Evolutionary conservation across 2,888 invertebrate species (phyloP).

Genomic region (Torymus aiolomorphi): DNA sequence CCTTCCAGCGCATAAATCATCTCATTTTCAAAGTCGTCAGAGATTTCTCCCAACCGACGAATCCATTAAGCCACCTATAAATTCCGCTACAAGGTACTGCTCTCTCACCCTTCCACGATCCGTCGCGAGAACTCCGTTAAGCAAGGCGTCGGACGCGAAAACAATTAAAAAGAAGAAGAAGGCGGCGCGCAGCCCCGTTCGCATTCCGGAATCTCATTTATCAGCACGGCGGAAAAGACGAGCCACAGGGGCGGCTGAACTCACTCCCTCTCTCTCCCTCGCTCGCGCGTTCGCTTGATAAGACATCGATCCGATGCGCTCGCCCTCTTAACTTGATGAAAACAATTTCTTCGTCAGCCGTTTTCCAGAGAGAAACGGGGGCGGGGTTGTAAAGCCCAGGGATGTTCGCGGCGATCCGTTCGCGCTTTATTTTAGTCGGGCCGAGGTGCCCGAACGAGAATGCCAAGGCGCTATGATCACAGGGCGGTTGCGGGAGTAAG

Average conservation of each 20-base stretch:
- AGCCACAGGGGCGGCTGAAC: neutral
- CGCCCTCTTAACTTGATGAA: slow-evolving; percentile 20
- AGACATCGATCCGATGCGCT: slow-evolving; percentile 30
- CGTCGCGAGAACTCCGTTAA: neutral
- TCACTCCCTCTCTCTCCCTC: no score
- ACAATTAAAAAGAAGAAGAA: slow-evolving; percentile 6
- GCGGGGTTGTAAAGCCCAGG: neutral
- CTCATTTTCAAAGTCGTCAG: no score
- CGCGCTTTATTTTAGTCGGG: neutral
- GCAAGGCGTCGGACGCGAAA: slow-evolving; percentile 7
- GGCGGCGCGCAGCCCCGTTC: neutral
- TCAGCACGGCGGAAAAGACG: slow-evolving; percentile 9
- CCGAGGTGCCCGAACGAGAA: neutral
- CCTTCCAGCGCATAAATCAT: no score
- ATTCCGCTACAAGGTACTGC: no score
- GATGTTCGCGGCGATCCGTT: neutral
- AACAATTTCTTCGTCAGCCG: slow-evolving; percentile 37
- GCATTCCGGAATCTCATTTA: slow-evolving; percentile 25
- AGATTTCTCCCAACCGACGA: no score
- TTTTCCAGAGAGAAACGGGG: neutral
- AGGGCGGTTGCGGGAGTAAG: no score
- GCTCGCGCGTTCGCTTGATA: slow-evolving; percentile 10
- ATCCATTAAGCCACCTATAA: no score
- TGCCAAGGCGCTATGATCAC: no score
- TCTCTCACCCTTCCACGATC: neutral